phyloP scores from a whole-genome alignment of 2,113 vertebrate species.

The Apteryx owenii region DNA sequence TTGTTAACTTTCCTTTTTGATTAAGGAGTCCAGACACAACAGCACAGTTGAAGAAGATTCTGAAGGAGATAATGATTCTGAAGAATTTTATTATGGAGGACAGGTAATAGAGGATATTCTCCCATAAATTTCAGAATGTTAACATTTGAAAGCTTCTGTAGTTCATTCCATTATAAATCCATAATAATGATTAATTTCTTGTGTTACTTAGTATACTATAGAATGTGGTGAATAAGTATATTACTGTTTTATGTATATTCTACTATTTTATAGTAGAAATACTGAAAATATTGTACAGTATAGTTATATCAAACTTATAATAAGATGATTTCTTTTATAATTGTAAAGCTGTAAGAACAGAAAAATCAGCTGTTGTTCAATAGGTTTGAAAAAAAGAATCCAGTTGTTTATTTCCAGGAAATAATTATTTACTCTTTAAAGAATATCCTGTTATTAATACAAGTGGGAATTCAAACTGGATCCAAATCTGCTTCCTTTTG shows the following conservation, averaged over 20 bases:
- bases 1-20: conserved; percentile 1
- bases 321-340: background rate
- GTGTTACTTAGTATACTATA: fast-evolving
- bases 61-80: conserved; percentile 91
- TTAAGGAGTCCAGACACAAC: conserved; percentile 82
- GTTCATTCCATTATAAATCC: background rate
- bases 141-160: background rate
- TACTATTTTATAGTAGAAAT: background rate
- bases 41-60: conserved; percentile 91
- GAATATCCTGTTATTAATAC: background rate
- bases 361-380: background rate
- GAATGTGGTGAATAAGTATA: background rate
- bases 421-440: background rate
- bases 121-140: background rate
- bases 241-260: too few relatives aligned
- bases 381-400: background rate
- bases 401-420: conserved; percentile 6
- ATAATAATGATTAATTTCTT: background rate
- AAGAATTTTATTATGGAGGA: conserved; percentile 92
- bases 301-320: background rate
- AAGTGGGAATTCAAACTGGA: background rate
- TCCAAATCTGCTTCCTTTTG: background rate
- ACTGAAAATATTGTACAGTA: background rate
- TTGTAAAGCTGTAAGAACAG: background rate
- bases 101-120: conserved; percentile 77